Evolutionary conservation across 2,113 vertebrate genomes (phyloP).

Genomic region (Cyphomyrus plagiostoma): DNA sequence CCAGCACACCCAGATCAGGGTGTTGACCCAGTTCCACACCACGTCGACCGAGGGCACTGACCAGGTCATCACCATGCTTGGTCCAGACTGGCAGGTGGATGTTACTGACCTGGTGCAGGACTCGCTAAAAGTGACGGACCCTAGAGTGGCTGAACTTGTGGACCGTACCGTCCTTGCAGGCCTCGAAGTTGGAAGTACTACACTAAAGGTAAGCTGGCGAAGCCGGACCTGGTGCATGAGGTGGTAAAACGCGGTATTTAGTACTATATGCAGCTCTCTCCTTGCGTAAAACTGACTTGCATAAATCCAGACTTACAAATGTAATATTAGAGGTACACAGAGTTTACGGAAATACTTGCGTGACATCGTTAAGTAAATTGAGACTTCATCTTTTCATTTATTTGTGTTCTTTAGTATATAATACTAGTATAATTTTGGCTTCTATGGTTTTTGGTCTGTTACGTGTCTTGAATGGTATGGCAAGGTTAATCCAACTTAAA

Average conservation of each 20-base stretch:
- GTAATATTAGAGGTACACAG: not conserved
- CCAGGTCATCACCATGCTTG: conserved; percentile 96
- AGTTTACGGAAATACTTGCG: not conserved
- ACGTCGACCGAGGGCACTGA: conserved; percentile 81
- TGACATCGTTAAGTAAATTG: not conserved
- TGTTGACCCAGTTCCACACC: conserved; percentile 97
- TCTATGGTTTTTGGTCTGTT: not conserved
- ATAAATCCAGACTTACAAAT: not conserved
- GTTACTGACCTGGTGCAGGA: conserved; percentile 93
- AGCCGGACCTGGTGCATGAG: not conserved
- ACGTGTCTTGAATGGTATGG: not conserved
- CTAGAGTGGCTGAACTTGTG: conserved; percentile 81
- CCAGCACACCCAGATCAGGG: conserved; percentile 83
- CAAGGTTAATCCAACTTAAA: not conserved
- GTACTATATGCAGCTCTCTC: not conserved
- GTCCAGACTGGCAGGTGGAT: conserved; percentile 94
- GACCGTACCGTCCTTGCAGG: conserved; percentile 82
- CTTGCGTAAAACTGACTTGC: not conserved
- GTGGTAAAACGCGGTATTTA: not conserved
- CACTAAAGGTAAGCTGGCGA: conserved; percentile 75
- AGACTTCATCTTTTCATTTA: not conserved
- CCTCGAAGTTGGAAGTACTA: conserved; percentile 79
- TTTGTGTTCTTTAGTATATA: not conserved
- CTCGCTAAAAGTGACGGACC: conserved; percentile 82
- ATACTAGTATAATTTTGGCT: not conserved